A percentile compares a stretch with the other conserved stretches of the same genome.
phyloP scores from a whole-genome alignment of 2,113 vertebrate species.

The Copsychus sechellarum region DNA sequence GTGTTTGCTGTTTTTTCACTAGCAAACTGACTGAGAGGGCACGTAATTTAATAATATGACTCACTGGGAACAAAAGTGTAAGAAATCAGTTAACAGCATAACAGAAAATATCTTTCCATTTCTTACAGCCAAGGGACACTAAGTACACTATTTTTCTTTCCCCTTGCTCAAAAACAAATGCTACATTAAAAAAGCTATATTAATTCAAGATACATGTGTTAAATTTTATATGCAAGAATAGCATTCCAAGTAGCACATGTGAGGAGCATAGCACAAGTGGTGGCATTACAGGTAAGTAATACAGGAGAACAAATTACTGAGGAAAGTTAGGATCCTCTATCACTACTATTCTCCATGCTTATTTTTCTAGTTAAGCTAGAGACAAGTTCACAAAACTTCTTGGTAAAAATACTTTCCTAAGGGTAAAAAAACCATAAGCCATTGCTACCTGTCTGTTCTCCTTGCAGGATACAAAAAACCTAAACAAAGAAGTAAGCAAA shows the following conservation, averaged over 20 bases:
- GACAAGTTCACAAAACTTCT: background rate
- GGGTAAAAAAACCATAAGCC: background rate
- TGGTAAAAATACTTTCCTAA: background rate
- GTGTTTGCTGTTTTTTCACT: background rate
- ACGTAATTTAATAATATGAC: background rate
- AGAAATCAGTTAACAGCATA: background rate
- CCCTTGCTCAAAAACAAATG: background rate
- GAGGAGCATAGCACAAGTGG: background rate
- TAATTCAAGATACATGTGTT: background rate
- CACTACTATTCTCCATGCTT: background rate
- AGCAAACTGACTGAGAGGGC: background rate
- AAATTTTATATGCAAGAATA: background rate
- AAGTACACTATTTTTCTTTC: background rate
- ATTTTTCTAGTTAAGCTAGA: background rate
- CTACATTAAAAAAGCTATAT: background rate
- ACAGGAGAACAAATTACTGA: background rate
- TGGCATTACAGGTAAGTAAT: background rate
- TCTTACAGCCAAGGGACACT: background rate
- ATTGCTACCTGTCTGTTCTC: background rate
- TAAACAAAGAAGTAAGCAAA: background rate
- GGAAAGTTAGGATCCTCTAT: background rate
- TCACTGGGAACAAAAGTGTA: background rate
- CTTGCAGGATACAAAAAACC: background rate
- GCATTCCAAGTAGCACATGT: background rate
- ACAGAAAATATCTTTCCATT: background rate